Evolutionary conservation across 2,888 invertebrate genomes (phyloP).

Genomic region (Trachelus stipa): DNA sequence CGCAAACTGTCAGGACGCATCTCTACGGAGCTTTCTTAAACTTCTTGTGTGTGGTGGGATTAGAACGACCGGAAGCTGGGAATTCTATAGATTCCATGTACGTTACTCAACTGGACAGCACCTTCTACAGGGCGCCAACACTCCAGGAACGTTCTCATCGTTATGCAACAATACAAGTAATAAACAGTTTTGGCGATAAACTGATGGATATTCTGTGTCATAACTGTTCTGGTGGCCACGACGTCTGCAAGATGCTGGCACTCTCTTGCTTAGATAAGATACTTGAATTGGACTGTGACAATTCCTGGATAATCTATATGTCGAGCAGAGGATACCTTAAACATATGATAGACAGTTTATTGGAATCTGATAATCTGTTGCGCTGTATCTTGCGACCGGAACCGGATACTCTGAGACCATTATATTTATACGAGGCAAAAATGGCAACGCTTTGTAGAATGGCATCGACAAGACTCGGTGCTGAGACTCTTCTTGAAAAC

Average conservation of each 20-base stretch:
- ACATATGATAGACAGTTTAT: constrained; percentile 83
- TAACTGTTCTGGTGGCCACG: constrained; percentile 89
- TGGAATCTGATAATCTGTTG: constrained; percentile 80
- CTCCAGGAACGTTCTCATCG: constrained; percentile 59
- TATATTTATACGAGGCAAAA: constrained; percentile 90
- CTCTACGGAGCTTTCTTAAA: constrained; percentile 87
- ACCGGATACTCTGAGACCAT: constrained; percentile 77
- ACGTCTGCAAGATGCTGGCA: constrained; percentile 90
- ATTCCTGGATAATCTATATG: constrained; percentile 75
- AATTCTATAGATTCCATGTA: constrained; percentile 69
- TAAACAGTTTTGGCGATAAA: constrained; percentile 83
- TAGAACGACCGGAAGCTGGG: constrained; percentile 65
- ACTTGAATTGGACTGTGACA: constrained; percentile 79
- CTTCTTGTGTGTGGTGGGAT: constrained; percentile 80
- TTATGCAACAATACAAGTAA: constrained; percentile 71
- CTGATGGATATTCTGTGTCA: constrained; percentile 85
- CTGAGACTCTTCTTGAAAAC: constrained; percentile 73
- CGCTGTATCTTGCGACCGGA: constrained; percentile 74
- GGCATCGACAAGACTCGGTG: constrained; percentile 76
- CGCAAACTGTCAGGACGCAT: constrained; percentile 87
- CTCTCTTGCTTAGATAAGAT: constrained; percentile 84
- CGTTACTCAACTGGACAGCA: constrained; percentile 76
- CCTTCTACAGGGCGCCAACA: constrained; percentile 57
- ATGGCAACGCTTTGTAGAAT: constrained; percentile 82
- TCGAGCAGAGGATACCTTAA: constrained; percentile 80